phyloP scores from a whole-genome alignment of 1,140 invertebrate species.

The Camponotus floridanus region DNA sequence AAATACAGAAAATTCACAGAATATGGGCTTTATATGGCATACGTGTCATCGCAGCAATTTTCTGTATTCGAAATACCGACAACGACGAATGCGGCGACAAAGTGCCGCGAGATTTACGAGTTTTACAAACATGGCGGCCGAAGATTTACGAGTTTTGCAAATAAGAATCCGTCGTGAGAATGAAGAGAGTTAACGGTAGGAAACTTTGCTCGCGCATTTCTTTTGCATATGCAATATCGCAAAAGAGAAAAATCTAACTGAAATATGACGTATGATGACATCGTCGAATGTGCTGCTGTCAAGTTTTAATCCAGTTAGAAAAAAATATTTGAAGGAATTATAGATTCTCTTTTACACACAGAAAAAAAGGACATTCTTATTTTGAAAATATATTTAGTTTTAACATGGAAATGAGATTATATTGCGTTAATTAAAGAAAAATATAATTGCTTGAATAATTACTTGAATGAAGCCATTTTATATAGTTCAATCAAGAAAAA shows the following conservation, averaged over 20 bases:
- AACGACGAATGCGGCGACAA: constrained; percentile 46
- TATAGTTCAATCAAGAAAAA: no score
- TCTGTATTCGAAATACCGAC: constrained; percentile 51
- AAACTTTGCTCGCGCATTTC: constrained; percentile 40
- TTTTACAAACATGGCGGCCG: constrained; percentile 53
- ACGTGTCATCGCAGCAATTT: constrained; percentile 40
- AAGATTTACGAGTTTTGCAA: constrained; percentile 62
- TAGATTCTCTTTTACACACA: not conserved
- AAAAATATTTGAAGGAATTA: not conserved
- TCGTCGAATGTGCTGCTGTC: not conserved
- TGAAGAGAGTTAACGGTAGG: constrained; percentile 59
- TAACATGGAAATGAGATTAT: no score
- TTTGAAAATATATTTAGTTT: no score
- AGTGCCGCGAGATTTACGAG: constrained; percentile 53
- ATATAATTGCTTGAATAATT: no score
- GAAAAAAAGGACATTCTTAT: no score
- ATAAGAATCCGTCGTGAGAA: constrained; percentile 57
- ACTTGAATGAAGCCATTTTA: no score
- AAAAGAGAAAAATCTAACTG: not conserved
- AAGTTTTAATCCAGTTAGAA: constrained; percentile 40
- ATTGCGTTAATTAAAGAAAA: no score
- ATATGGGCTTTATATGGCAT: constrained; percentile 44
- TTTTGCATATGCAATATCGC: not conserved
- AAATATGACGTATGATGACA: not conserved
- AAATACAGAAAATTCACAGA: constrained; percentile 12